phyloP scores from a whole-genome alignment of 2,797 vertebrate genomes.

The Gymnothorax reevesii region DNA sequence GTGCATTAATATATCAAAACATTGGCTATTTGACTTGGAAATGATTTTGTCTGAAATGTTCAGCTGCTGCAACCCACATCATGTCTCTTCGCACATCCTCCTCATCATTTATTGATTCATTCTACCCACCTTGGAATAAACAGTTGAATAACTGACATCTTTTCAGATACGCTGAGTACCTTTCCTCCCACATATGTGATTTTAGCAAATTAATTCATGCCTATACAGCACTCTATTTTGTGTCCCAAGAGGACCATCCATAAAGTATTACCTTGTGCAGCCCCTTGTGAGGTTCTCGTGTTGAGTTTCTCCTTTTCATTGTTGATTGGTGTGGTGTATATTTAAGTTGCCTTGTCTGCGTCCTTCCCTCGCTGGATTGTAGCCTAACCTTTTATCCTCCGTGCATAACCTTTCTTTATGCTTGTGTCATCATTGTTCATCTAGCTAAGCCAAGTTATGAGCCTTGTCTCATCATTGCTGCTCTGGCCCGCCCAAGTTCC shows the following conservation, averaged over 20 bases:
- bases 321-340: no score
- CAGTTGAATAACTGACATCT: constrained; percentile 7
- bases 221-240: background rate
- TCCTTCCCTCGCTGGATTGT: no score
- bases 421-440: no score
- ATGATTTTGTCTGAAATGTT: background rate
- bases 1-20: background rate
- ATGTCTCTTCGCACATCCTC: background rate
- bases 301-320: no score
- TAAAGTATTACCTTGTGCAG: background rate
- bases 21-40: background rate
- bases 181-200: background rate
- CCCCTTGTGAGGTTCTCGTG: no score
- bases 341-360: no score
- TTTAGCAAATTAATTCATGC: background rate
- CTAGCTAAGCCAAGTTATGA: no score
- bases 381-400: no score
- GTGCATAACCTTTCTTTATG: no score
- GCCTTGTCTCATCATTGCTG: no score
- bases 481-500: no score
- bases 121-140: background rate
- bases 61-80: background rate
- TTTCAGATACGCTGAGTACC: background rate
- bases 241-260: background rate
- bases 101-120: background rate